phyloP scores from a whole-genome alignment of 2,888 invertebrate species.

The Euplexia lucipara region DNA sequence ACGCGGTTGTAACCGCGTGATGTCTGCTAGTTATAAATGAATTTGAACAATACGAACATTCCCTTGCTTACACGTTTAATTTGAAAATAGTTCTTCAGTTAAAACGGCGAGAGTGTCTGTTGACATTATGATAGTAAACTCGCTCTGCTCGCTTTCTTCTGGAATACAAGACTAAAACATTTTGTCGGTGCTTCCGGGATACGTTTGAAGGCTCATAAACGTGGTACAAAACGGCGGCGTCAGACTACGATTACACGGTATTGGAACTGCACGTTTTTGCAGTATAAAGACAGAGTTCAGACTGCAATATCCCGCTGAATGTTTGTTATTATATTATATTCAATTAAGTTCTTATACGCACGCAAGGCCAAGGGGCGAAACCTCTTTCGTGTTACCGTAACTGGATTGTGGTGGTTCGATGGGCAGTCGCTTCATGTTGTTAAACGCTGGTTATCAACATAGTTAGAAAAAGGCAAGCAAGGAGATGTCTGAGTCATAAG shows the following conservation, averaged over 20 bases:
- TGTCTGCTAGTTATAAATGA: slow-evolving; percentile 7
- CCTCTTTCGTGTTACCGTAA: no score
- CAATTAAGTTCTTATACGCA: no score
- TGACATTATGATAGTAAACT: slow-evolving; percentile 37
- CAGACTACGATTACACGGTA: slow-evolving; percentile 12
- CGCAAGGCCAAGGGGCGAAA: no score
- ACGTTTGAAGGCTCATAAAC: slow-evolving; percentile 77
- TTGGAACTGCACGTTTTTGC: not conserved
- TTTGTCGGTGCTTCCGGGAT: slow-evolving; percentile 68
- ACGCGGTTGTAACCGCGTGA: no score
- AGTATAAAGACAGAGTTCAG: not conserved
- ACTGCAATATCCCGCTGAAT: not conserved
- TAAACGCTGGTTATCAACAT: no score
- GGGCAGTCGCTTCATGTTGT: no score
- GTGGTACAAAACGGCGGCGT: slow-evolving; percentile 66
- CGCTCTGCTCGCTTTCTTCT: slow-evolving; percentile 11
- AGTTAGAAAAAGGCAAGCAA: no score
- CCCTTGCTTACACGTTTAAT: slow-evolving; percentile 25
- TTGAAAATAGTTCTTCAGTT: slow-evolving; percentile 10
- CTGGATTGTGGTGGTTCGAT: no score
- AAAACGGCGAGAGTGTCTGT: slow-evolving; percentile 37
- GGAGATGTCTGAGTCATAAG: no score
- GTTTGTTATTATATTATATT: no score
- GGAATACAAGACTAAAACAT: slow-evolving; percentile 24
- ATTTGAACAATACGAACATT: slow-evolving; percentile 5